Base-by-base conservation (phyloP, 2,797 vertebrate species). In the Muraenolepis orangiensis region DNA sequence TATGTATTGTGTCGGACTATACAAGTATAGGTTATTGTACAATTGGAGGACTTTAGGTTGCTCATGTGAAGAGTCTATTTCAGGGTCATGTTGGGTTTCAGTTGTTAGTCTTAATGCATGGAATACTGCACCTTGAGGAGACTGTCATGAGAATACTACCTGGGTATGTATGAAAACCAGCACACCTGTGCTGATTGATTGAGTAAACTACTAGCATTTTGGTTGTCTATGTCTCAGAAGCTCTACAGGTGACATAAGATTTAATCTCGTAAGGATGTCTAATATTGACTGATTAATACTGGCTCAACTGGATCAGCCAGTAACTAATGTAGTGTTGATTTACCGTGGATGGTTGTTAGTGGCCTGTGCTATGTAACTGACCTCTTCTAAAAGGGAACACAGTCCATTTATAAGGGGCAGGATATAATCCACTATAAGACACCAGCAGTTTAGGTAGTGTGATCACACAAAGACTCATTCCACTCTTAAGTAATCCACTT, bases 291-390 rank as follows among this genome's bases (percentile, higher is more conserved):
- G 31, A n/a, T 72, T 12, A 23, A 12, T 2, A 34, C 68, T 66
- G 16, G 71, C 40, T 61, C 26, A 34, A 18, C 40, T 38, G 67
- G 32, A 64, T 66, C 14, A 51, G 74, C 66, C 69, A 72, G 18
- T 72, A 67, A 13, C 8, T 38, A 64, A 13, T 6, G 10, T 64
- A 12, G 26, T 36, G 69, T 23, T 20, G 57, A n/a, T 7, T 26
- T 26, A 12, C 26, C 11, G 23, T 26, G 3, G 57, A 3, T 12
- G 57, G 57, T 26, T 64, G 57, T 64, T 11, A 57, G 51, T 57
- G 51, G n/a, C 6, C 51, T n/a, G 7, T 12, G n/a, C n/a, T n/a
- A n/a, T n/a, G 36, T 3, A 4, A 18, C 42, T 51, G 42, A 20
- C 40, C 40, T 46, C 13, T 51, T 20, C 18, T 20, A 18, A 51